Percentiles rank a stretch among this genome's conserved stretches.
Conservation (phyloP, 2,888 invertebrate genomes). For the Cyaniris semiargus region DNA sequence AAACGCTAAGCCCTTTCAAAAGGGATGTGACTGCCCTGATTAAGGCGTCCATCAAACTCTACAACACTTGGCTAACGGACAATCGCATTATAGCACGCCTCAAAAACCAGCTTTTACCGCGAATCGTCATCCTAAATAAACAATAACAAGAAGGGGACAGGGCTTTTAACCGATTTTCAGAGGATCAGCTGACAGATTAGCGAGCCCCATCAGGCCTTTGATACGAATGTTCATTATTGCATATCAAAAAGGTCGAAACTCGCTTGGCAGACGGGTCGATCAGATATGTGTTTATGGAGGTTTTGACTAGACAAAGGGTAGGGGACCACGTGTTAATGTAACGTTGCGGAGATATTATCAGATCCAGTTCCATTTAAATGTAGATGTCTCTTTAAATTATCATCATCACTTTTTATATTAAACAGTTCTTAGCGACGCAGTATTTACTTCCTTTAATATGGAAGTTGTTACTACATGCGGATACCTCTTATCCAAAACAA, state of each 20-base stretch:
- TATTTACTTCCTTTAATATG: background rate
- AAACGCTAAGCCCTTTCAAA: conserved; percentile 23
- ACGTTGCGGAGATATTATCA: conserved; percentile 19
- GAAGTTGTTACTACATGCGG: background rate
- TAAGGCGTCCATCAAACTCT: conserved; percentile 35
- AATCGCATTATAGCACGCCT: conserved; percentile 76
- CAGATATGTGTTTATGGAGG: conserved; percentile 72
- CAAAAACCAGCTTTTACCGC: conserved; percentile 73
- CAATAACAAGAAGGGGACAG: conserved; percentile 73
- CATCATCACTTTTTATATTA: background rate
- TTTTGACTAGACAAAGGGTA: conserved; percentile 68
- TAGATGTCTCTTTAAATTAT: conserved; percentile 10
- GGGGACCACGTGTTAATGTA: conserved; percentile 64
- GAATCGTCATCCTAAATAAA: conserved; percentile 78
- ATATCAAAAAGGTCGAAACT: conserved; percentile 35
- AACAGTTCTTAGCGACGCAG: too few relatives aligned
- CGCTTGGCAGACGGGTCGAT: conserved; percentile 34
- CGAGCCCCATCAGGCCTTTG: conserved; percentile 56
- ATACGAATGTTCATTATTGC: conserved; percentile 33
- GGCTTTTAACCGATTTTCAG: conserved; percentile 77
- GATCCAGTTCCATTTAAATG: conserved; percentile 23
- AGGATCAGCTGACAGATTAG: conserved; percentile 79
- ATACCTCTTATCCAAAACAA: too few relatives aligned
- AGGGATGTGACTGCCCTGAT: conserved; percentile 26
- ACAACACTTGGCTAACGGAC: conserved; percentile 60